Evolutionary conservation across 2,113 vertebrate species (phyloP), one percentile per base, ranked within the genome.

Genomic region (Cochlearius cochlearius): DNA sequence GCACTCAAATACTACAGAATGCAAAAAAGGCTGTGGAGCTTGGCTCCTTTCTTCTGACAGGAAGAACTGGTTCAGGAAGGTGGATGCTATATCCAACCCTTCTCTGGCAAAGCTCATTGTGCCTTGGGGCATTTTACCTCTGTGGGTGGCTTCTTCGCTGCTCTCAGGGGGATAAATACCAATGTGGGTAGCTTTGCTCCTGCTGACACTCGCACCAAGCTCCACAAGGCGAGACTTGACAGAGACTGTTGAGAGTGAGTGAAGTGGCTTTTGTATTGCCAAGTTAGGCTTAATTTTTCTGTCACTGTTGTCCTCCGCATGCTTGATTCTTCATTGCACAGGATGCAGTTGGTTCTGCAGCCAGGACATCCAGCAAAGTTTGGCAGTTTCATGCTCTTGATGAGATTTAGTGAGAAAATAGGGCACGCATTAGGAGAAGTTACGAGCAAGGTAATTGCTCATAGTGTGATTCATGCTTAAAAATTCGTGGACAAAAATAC

Each of bases 401-500:
- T 8, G 47, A 81, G 53, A 66, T 89, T 63, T 92, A 88, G n/a
- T 88, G 55, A 41, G 32, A 88, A 94, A 92, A 78, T 38, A 86
- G 69, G 36, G 43, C 43, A 38, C 75, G 11, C 30, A 38, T 27
- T 23, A 67, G 67, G 58, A 80, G 34, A 85, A 86, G 16, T 49
- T 83, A 27, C 8, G 10, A 86, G 52, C 23, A 69, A 56, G 34
- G 27, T 66, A 73, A 29, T 73, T 88, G 50, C 25, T 78, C 23
- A 4, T 84, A n/a, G 85, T 85, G 20, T 85, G 75, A 82, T 86
- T 63, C 43, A 32, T 86, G 77, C 80, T 92, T 76, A 82, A 95
- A 83, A 96, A 56, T 91, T 89, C 62, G 52, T n/a, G 30, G 74
- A n/a, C 72, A 94, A 85, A 97, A 86, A 53, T 93, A 66, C 32